Base-by-base conservation (phyloP, 2,888 invertebrate genomes). In the Tricholauxania praeusta region DNA sequence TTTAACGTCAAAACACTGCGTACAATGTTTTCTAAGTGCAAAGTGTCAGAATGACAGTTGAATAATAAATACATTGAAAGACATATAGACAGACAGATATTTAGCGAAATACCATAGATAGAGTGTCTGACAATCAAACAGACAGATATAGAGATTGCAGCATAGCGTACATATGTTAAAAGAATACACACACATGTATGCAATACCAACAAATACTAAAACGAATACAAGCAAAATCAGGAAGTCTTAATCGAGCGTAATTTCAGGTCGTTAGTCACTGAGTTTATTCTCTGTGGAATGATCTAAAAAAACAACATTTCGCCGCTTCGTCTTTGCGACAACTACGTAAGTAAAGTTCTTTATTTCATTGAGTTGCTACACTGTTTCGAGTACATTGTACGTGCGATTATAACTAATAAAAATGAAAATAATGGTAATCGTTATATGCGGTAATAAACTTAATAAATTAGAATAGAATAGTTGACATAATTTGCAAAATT, bases 31-130 rank as follows among this genome's bases (percentile, higher is more conserved):
- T 19, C 28, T 32, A 6, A 49, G 12, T n/a, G 17, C 32, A 14
- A 12, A 60, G 48, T 19, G 49, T 65, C 64, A 49, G 15, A n/a
- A 39, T 65, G 64, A 65, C 64, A 51, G 51, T 49, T 49, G 65
- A 15, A 52, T 12, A 65, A 52, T 52, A 52, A 65, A 78, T 79
- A 78, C 79, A 77, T 78, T 80, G 78, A 77, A 78, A 62, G 55
- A 52, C 28, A 48, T 6, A 14, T 10, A 53, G 15, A 51, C 66
- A 39, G 22, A 19, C 14, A 17, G 12, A 32, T 28, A 28, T 6
- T n/a, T 19, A 49, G 5, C 14, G 15, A 32, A 48, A 55, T 28
- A 4, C 28, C 28, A 28, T 5, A n/a, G 48, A 17, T n/a, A 57
- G 47, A 14, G 12, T 22, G 12, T 48, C 51, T 22, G 39, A 55